Evolutionary conservation across 1,140 invertebrate genomes (phyloP), one percentile per base, ranked within the genome.

Genomic region (Aphaenogaster floridana): DNA sequence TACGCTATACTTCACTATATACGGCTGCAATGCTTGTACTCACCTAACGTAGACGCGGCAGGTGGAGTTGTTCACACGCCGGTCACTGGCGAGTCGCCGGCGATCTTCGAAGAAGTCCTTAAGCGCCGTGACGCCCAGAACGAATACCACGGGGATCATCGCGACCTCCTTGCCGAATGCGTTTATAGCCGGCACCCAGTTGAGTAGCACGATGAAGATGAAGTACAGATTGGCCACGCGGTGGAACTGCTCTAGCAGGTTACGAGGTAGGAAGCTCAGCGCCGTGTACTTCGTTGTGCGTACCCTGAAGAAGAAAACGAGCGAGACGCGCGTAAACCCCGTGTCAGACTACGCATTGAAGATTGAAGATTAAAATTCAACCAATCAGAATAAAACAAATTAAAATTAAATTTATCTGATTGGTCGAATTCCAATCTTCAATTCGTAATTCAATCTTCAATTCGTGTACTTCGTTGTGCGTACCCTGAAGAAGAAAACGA

Each of bases 201-300:
- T 99, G 63, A 99, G 96, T 86, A 99, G 96, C 79, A 99, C 98
- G 92, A 99, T 99, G 93, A 99, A 98, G 92, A 99, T 97, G 96
- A 99, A 99, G 96, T 99, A 99, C 87, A 99, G 96, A 96, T 99
- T 99, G 57, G 99, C 99, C 93, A 99, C 98, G 45, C 99, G 97
- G 95, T 99, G 98, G 96, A 99, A 99, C 95, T 99, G 99, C 96
- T 99, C 99, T 94, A 99, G 97, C 36, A 99, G 95, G 96, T 99
- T 99, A 94, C 99, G 99, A 13, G 99, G 99, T 91, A 99, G 96
- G 95, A 99, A 99, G 92, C 98, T 99, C 50, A 99, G 96, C 50
- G 98, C 92, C 7, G 98, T 99, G 94, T 99, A 99, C 96, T 99
- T 99, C 4, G 99, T 99, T 93, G 99, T 99, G 93, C 98, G 97